A percentile compares a stretch with the other conserved stretches of the same genome.
phyloP scores from a whole-genome alignment of 2,888 invertebrate species.

The Perizoma flavofasciatum region DNA sequence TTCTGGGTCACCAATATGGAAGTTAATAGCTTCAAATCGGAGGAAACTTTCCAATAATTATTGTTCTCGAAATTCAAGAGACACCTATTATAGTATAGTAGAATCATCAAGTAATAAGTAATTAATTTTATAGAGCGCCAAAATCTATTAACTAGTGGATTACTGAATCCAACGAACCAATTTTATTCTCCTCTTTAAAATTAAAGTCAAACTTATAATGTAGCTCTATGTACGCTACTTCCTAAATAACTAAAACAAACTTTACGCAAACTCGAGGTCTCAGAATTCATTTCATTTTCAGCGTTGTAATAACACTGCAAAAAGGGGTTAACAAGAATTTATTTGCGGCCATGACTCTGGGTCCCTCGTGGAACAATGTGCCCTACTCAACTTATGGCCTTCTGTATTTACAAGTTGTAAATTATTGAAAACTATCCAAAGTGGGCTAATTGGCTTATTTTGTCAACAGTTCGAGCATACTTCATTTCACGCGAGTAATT shows the following conservation, averaged over 20 bases:
- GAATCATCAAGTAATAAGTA: no score
- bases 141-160: no score
- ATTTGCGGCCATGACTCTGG: slow-evolving; percentile 27
- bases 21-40: no score
- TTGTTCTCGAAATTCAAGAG: no score
- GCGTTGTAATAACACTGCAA: slow-evolving; percentile 29
- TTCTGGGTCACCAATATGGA: no score
- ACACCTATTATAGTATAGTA: no score
- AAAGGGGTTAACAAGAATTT: slow-evolving; percentile 35
- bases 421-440: slow-evolving; percentile 20
- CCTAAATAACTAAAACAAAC: slow-evolving; percentile 12
- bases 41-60: no score
- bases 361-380: slow-evolving; percentile 23
- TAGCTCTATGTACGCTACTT: no score
- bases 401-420: slow-evolving; percentile 4
- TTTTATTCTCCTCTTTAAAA: no score
- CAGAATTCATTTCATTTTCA: slow-evolving; percentile 30
- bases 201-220: no score
- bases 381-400: slow-evolving; percentile 1
- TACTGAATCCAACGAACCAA: no score
- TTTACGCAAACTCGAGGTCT: slow-evolving; percentile 12
- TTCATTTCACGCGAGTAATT: background rate
- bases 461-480: background rate
- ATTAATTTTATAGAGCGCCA: no score
- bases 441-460: slow-evolving; percentile 1